A percentile compares a stretch with the other conserved stretches of the same genome.
Evolutionary conservation across 2,797 vertebrate genomes (phyloP).

Genomic region (Nannoperca obscura): DNA sequence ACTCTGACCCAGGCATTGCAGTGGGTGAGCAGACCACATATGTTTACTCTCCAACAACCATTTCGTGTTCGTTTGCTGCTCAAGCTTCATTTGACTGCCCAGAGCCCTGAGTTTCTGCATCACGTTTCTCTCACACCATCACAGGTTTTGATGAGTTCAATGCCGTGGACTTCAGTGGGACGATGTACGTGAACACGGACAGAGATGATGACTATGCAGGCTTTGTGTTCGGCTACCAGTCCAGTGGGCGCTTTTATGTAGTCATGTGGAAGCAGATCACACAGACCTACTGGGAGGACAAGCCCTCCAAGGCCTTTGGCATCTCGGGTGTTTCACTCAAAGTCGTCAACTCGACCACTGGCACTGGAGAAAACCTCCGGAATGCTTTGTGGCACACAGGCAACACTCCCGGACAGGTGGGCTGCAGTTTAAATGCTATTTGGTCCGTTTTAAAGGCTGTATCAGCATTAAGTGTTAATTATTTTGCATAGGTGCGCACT

Average conservation of each 20-base stretch:
- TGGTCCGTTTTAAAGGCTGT: conserved; percentile 16
- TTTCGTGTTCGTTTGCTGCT: not conserved
- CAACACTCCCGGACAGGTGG: conserved; percentile 95
- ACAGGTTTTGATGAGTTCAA: conserved; percentile 96
- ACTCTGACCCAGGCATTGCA: conserved; percentile 98
- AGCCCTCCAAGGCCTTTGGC: conserved; percentile 96
- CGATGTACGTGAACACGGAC: conserved; percentile 98
- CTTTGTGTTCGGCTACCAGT: conserved; percentile 98
- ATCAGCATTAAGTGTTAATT: conserved; percentile 12
- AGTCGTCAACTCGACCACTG: conserved; percentile 98
- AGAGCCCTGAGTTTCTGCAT: not conserved
- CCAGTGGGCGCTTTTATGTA: conserved; percentile 96
- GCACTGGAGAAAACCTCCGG: conserved; percentile 93
- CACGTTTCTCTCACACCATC: not conserved
- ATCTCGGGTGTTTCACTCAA: conserved; percentile 98
- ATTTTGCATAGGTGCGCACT: conserved; percentile 89
- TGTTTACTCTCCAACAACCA: not conserved
- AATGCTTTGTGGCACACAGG: conserved; percentile 99
- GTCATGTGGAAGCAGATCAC: conserved; percentile 99
- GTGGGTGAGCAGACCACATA: conserved; percentile 88
- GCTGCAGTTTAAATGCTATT: conserved; percentile 23
- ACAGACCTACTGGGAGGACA: conserved; percentile 98
- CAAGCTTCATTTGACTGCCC: not conserved
- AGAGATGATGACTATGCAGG: conserved; percentile 98
- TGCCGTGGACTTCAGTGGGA: conserved; percentile 98